A percentile compares a stretch with the other conserved stretches of the same genome.
Conservation (phyloP, 2,888 invertebrate genomes). For the Eilema griseolum region DNA sequence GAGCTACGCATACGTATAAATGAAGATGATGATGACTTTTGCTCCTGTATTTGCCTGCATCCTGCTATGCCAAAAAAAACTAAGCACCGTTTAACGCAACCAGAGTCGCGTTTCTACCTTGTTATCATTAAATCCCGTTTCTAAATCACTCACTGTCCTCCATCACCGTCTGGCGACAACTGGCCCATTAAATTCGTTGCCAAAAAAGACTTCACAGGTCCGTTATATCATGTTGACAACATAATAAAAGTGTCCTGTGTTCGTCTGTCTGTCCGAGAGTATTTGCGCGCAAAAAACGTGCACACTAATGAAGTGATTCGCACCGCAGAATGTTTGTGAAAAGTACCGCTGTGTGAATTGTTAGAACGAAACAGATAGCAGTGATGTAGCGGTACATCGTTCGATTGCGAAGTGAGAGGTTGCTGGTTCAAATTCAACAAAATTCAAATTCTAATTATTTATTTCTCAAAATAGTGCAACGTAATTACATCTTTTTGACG, state of each 20-base stretch:
- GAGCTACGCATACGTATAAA: too few relatives aligned
- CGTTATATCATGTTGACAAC: constrained; percentile 64
- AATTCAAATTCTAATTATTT: too few relatives aligned
- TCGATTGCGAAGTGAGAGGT: too few relatives aligned
- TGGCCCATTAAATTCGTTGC: constrained; percentile 46
- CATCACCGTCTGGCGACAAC: constrained; percentile 23
- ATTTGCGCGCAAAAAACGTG: constrained; percentile 52
- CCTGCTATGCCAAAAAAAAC: background rate
- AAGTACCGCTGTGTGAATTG: constrained; percentile 31
- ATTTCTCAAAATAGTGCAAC: too few relatives aligned
- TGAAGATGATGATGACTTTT: too few relatives aligned
- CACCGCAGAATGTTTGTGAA: constrained; percentile 54
- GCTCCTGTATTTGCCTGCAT: background rate
- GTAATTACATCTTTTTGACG: too few relatives aligned
- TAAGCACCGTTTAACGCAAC: background rate
- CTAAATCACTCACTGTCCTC: constrained; percentile 22
- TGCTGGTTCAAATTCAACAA: too few relatives aligned
- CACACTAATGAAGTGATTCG: constrained; percentile 69
- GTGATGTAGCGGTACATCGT: too few relatives aligned
- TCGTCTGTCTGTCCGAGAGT: constrained; percentile 42
- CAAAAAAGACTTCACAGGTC: constrained; percentile 39
- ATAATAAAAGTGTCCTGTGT: constrained; percentile 56
- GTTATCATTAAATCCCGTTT: constrained; percentile 24
- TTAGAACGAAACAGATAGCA: background rate
- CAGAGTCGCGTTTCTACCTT: background rate